Evolutionary conservation across 2,888 invertebrate genomes (phyloP).

Genomic region (Teleiodes luculella): DNA sequence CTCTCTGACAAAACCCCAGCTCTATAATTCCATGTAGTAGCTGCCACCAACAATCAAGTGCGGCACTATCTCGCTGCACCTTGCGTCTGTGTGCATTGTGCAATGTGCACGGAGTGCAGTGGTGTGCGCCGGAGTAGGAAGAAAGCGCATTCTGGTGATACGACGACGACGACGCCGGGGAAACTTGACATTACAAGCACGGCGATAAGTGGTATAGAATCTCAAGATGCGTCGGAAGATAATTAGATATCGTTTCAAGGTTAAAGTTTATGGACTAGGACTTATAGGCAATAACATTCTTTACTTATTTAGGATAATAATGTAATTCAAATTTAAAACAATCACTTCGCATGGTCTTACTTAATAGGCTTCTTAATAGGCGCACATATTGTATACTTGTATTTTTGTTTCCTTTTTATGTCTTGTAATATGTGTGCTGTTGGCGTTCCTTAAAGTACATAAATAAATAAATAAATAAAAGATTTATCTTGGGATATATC

Average conservation of each 20-base stretch:
- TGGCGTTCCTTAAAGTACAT: no score
- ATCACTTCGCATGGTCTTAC: no score
- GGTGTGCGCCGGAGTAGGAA: constrained; percentile 43
- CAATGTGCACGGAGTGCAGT: background rate
- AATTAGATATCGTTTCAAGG: constrained; percentile 22
- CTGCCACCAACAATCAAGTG: constrained; percentile 3
- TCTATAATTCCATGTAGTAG: constrained; percentile 2
- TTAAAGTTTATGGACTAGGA: background rate
- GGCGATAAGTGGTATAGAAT: constrained; percentile 1
- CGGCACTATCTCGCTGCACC: background rate
- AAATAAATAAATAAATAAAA: no score
- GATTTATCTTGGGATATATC: background rate
- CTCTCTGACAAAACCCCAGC: no score
- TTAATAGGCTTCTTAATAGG: no score
- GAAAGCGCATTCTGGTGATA: constrained; percentile 75
- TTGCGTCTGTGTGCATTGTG: constrained; percentile 2
- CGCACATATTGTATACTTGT: no score
- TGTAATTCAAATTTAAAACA: no score
- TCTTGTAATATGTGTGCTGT: no score
- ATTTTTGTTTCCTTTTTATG: no score
- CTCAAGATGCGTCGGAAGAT: constrained; percentile 31
- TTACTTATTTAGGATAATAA: no score
- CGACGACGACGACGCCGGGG: constrained; percentile 57
- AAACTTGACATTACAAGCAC: constrained; percentile 58
- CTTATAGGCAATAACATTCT: no score